Evolutionary conservation across 2,797 vertebrate species (phyloP).

Genomic region (Acropternis orthonyx): DNA sequence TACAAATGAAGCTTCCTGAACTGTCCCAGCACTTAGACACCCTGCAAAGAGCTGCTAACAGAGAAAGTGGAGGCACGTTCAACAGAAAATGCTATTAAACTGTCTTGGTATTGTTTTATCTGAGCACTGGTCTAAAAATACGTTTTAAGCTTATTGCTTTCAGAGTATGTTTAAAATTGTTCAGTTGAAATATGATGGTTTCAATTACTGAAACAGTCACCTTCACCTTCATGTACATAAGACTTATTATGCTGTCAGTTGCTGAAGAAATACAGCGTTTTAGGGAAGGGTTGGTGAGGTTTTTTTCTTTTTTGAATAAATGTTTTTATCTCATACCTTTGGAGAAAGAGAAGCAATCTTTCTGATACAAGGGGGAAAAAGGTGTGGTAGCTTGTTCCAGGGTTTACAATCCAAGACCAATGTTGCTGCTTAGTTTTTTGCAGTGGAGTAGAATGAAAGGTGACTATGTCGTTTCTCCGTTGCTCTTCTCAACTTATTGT

Average conservation of each 20-base stretch:
- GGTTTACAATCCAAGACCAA: background rate
- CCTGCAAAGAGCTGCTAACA: constrained; percentile 92
- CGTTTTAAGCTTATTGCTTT: background rate
- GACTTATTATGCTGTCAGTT: background rate
- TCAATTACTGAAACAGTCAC: background rate
- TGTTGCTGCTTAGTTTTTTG: background rate
- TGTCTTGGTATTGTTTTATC: background rate
- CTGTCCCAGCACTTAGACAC: constrained; percentile 93
- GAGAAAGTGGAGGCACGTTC: constrained; percentile 88
- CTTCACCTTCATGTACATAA: background rate
- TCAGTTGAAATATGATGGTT: background rate
- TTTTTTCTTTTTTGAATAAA: background rate
- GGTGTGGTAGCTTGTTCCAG: background rate
- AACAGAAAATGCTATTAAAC: background rate
- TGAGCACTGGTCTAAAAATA: background rate
- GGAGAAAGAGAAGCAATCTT: background rate
- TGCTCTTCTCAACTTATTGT: background rate
- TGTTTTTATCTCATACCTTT: background rate
- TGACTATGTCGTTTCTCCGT: background rate
- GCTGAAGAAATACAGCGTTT: background rate
- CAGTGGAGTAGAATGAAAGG: background rate
- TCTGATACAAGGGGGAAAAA: background rate
- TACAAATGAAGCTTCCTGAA: constrained; percentile 91
- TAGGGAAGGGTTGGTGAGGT: background rate
- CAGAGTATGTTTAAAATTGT: background rate